Percentiles rank a stretch among this genome's conserved stretches.
Conservation (phyloP, 2,797 vertebrate species). For the Poeciliopsis paucimaculata region DNA sequence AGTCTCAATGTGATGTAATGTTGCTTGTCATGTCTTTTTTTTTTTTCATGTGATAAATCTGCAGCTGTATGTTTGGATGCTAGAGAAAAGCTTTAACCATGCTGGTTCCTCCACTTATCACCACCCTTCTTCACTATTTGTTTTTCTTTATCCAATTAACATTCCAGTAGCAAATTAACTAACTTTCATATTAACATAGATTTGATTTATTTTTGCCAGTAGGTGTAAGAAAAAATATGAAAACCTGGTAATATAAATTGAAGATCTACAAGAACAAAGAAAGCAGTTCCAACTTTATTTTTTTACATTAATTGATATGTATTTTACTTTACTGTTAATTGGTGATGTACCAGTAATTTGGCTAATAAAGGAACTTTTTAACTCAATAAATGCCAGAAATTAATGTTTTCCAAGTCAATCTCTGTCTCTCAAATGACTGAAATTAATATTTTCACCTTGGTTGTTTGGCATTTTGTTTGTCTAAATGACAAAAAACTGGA, state of each 20-base stretch:
- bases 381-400: not conserved
- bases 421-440: not conserved
- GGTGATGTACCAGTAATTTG: not conserved
- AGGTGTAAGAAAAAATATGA: not conserved
- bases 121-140: not conserved
- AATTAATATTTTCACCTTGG: not conserved
- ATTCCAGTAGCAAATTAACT: not conserved
- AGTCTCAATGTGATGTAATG: slow-evolving; percentile 15
- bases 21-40: slow-evolving; percentile 4
- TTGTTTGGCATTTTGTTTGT: not conserved
- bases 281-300: not conserved
- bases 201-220: not conserved
- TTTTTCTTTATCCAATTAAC: not conserved
- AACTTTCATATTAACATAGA: not conserved
- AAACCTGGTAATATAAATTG: not conserved
- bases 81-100: not conserved
- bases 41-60: slow-evolving; percentile 28
- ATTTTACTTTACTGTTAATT: not conserved
- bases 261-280: not conserved
- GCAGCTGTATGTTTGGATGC: not conserved
- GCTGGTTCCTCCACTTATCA: not conserved
- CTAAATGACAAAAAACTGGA: not conserved
- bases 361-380: not conserved
- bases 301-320: not conserved
- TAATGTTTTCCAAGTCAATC: not conserved